Conservation (phyloP, 92 coral and sea anemone species). For the Bergia sp. region DNA sequence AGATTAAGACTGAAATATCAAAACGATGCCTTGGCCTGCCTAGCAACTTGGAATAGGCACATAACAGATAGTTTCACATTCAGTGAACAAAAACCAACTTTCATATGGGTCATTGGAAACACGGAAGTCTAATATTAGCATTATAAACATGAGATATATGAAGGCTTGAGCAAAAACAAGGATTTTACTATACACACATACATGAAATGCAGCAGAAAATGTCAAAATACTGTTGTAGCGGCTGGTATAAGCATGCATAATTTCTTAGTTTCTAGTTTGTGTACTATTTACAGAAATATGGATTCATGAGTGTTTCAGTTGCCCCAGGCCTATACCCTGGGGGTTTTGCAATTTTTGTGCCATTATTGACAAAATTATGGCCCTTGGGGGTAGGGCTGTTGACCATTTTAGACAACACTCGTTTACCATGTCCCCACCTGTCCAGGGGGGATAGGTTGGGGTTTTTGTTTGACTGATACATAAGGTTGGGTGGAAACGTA, state of each 20-base stretch:
- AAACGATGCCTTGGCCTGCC: too few relatives aligned
- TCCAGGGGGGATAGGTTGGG: background rate
- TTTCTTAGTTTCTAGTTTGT: conserved; percentile 27
- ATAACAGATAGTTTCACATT: too few relatives aligned
- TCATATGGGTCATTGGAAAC: too few relatives aligned
- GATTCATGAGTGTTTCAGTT: conserved; percentile 19
- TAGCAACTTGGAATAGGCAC: too few relatives aligned
- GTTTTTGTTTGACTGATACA: background rate
- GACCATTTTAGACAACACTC: conserved; percentile 13
- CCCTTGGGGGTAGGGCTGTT: conserved; percentile 27
- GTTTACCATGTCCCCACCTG: conserved; percentile 19
- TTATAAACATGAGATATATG: conserved; percentile 15
- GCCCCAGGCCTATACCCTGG: background rate
- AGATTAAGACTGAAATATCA: too few relatives aligned
- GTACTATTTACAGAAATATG: conserved; percentile 27
- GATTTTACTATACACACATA: conserved; percentile 21
- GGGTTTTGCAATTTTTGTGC: background rate
- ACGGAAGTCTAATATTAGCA: too few relatives aligned
- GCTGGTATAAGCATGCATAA: conserved; percentile 25
- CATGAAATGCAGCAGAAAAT: conserved; percentile 9
- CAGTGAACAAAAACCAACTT: too few relatives aligned
- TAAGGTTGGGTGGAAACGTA: conserved; percentile 21
- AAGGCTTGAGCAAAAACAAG: conserved; percentile 23
- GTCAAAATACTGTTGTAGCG: conserved; percentile 19
- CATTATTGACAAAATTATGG: conserved; percentile 16